These are phyloP conservation scores for Scomberomorus guttatus DNA, from an alignment of 2,797 vertebrate genomes.

Conservation along the genomic window DNA sequence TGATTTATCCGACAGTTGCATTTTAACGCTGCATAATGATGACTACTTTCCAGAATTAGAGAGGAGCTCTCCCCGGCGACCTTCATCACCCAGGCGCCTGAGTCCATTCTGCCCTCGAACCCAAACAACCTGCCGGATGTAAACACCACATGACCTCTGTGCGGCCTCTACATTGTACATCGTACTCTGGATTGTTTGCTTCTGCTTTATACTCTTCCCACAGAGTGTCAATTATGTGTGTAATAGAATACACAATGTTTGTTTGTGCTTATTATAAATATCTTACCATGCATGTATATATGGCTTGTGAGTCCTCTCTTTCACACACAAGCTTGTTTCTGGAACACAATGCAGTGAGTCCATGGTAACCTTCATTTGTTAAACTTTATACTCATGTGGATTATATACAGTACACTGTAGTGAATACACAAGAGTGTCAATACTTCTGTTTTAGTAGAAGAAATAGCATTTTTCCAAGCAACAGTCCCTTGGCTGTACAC, in stretches of 20 bases:
- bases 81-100: constrained; percentile 85
- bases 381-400: neutral
- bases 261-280: constrained; percentile 52
- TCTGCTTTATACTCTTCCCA: constrained; percentile 37
- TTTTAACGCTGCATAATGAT: constrained; percentile 69
- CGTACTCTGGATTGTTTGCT: constrained; percentile 45
- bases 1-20: constrained; percentile 73
- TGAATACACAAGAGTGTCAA: constrained; percentile 6
- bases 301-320: neutral
- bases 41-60: constrained; percentile 79
- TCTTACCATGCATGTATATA: constrained; percentile 8
- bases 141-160: constrained; percentile 72
- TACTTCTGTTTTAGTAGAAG: constrained; percentile 33
- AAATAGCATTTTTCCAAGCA: constrained; percentile 9
- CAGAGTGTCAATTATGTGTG: constrained; percentile 42
- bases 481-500: constrained; percentile 16
- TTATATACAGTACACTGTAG: neutral
- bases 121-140: constrained; percentile 70
- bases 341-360: constrained; percentile 4
- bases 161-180: constrained; percentile 52
- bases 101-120: constrained; percentile 66
- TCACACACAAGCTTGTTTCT: constrained; percentile 15
- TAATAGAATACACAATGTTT: constrained; percentile 25
- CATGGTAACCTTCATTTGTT: constrained; percentile 6
- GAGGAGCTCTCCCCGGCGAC: constrained; percentile 70